Base-by-base conservation (phyloP, 2,797 vertebrate species). In the Malurus leucopterus region DNA sequence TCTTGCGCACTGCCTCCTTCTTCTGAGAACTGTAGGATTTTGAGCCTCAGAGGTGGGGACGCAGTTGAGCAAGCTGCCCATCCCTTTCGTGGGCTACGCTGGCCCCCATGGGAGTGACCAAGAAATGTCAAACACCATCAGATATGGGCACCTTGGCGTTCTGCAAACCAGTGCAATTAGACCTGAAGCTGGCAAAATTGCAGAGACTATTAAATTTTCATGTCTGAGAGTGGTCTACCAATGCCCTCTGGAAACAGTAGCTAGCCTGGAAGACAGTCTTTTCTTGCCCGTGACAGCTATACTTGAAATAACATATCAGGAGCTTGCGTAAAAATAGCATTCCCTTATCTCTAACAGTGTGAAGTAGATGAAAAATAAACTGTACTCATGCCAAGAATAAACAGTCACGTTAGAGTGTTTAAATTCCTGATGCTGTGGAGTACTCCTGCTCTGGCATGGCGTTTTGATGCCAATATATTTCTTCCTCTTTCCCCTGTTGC, bases 281-380 rank as follows among this genome's bases (percentile, higher is more conserved):
- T 74, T 65, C 29, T 50, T 76, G 83, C 0, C 3, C 8, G 30
- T 86, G 77, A 70, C 0, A 1, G 62, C 76, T 69, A 2, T 0
- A 2, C 82, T 83, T 89, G 91, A 95, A 94, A 93, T 94, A 94
- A 80, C 76, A 0, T 71, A 72, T 78, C 54, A 23, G 51, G 86
- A 85, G 43, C 88, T 85, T 58, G 55, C 18, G 22, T 73, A 78
- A 90, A 92, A 94, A 95, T 94, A 87, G 88, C 73, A 6, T 85
- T 91, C 36, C 32, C 90, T 94, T 95, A 95, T 95, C 92, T 92
- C 53, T 68, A 38, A 32, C 61, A 54, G 71, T 57, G 76, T 90
- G 73, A 93, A 93, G 94, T 67, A 77, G 79, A 67, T 75, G 82
- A 91, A 93, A 93, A 94, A 85, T 85, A 75, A 92, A 69, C 84